Base-by-base conservation (phyloP, 2,113 vertebrate species). In the Leucoraja erinaceus region DNA sequence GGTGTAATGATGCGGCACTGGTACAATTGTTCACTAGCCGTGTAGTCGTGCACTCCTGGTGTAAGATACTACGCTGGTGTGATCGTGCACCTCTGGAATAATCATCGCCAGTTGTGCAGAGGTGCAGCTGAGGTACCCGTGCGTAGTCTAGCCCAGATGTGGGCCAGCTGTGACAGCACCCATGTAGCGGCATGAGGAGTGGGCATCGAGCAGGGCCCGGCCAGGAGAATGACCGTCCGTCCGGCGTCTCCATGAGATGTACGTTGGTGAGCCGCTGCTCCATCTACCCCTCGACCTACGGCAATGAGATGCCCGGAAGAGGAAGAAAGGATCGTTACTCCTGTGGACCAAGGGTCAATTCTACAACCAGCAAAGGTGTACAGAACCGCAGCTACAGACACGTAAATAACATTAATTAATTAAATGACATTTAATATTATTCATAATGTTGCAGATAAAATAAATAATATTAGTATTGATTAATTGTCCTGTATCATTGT, bases 321-420 rank as follows among this genome's bases (percentile, higher is more conserved):
- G 14, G 68, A 14, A 4, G 25, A 75, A 28, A 25, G 5, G n/a
- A 47, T 77, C 3, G 79, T 4, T 4, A 8, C 3, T 59, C 1
- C 9, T 28, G 2, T 20, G 2, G 8, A 0, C 11, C 54, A 9
- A 22, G 18, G 16, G 79, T 5, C 18, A 25, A 59, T 28, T 28
- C 18, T 6, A 4, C 28, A 63, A 63, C 0, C 7, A 63, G n/a
- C 12, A 33, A n/a, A 88, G 8, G 5, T 33, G n/a, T 88, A 63
- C 59, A 63, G 28, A 28, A 16, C 22, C 4, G 18, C 22, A 83
- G 54, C 54, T n/a, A 14, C 9, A 86, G 59, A 31, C 28, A 18
- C 31, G 83, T 88, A 31, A 86, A 63, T 7, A 16, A 63, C n/a
- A 88, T 31, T 88, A 88, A 88, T 88, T n/a, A n/a, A 61, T 61